Base-by-base conservation (phyloP, 2,797 vertebrate species). In the Trematomus bernacchii region DNA sequence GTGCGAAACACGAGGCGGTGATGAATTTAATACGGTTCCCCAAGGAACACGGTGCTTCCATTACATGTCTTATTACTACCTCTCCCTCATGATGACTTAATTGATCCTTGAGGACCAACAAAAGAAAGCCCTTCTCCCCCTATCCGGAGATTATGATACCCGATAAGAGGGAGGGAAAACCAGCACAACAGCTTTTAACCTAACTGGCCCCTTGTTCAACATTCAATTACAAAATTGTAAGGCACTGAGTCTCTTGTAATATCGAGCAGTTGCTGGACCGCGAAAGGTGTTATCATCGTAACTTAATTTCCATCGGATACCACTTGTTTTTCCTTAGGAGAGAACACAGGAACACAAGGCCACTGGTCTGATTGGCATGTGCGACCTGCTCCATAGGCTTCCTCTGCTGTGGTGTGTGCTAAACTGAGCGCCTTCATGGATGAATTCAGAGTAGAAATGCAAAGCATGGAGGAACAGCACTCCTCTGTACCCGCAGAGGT, bases 391-490 rank as follows among this genome's bases (percentile, higher is more conserved):
- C 85, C 81, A 89, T 50, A 65, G 66, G 67, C 77, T 66, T 52
- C 65, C 66, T 51, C 79, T 67, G 82, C 83, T 85, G 81, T 48
- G 88, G 83, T 85, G 79, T 50, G 67, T 83, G 80, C 85, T 84
- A 87, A 91, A 92, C 90, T 66, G 88, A 86, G 87, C 61, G 77
- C 82, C 84, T 89, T 87, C 89, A 92, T 73, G 87, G 90, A 80
- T 87, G 89, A 86, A 86, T 93, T 94, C 85, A 82, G 89, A 66
- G 79, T 68, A 91, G 90, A 92, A 89, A 93, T 91, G 87, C 76
- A 52, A 89, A 89, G 79, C 84, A 86, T 80, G 85, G 88, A 83
- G 68, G 73, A 87, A 66, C 37, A 86, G 82, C 77, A 74, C 79
- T 77, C 70, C 42, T 81, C 79, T 77, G 76, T 82, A 46, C 37